Evolutionary conservation across 1,140 invertebrate species (phyloP), one percentile per base, ranked within the genome.

Genomic region (Trichonephila inaurata): DNA sequence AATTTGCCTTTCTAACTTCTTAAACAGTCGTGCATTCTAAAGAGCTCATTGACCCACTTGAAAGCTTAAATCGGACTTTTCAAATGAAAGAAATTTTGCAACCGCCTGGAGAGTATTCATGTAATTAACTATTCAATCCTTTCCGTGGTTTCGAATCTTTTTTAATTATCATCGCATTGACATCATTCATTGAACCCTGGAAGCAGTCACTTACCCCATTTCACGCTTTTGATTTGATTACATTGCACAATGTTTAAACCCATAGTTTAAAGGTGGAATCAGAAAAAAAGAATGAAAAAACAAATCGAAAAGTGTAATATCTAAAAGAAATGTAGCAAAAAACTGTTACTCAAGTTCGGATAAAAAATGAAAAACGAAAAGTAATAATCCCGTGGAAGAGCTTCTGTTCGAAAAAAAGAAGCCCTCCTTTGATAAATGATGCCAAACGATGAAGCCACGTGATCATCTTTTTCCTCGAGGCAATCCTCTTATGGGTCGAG

Each of bases 401-500:
- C 64, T 72, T 24, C 87, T 51, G 62, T 69, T 72, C 12, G 44
- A 72, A 72, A 89, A 89, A 72, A 60, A 62, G 40, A 28, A 40
- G 33, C 12, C 60, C n/a, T n/a, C 66, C 21, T 62, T 51, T 89
- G 87, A 89, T 89, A 89, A 89, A 89, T 89, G 87, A 72, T 72
- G 28, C 40, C 44, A 89, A 69, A 89, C 66, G 87, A 72, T 61
- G 62, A 61, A n/a, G 19, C 51, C 87, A 89, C 87, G 87, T 89
- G 87, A 72, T 72, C 62, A n/a, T 89, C 64, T 89, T 89, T 89
- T 89, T 69, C 87, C 64, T 58, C 14, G 21, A 72, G 87, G 62
- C 87, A 89, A 69, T 72, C 24, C 87, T 89, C 66, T 69, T 89
- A 89, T 69, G 87, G 66, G 87, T 89, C 87, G 66, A 89, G 44